Percentiles rank a stretch among this genome's conserved stretches.
Evolutionary conservation across 2,113 vertebrate species (phyloP).

Genomic region (rat (Rattus norvegicus)): DNA sequence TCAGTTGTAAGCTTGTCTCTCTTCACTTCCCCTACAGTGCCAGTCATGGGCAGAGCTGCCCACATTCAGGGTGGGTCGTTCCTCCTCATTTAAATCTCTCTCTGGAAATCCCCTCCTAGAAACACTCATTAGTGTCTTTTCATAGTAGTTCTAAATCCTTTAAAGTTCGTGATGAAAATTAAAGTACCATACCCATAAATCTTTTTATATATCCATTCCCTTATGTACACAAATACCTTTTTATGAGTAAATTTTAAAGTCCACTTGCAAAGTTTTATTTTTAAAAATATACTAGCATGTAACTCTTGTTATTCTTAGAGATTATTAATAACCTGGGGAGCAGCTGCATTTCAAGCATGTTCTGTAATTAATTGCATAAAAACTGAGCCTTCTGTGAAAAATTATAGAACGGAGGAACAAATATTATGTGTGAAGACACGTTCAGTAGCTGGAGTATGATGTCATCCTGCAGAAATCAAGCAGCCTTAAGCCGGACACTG

Average conservation of each 20-base stretch:
- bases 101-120: neutral
- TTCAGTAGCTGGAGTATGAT: slow-evolving; percentile 58
- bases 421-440: neutral
- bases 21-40: neutral
- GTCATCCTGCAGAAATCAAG: slow-evolving; percentile 43
- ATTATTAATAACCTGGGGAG: slow-evolving; percentile 36
- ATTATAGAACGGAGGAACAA: slow-evolving; percentile 31
- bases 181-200: neutral
- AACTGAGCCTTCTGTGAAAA: neutral
- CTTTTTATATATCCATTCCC: neutral
- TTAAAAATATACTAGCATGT: neutral
- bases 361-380: slow-evolving; percentile 39
- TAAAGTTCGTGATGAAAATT: neutral
- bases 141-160: neutral
- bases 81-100: neutral
- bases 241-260: slow-evolving; percentile 41
- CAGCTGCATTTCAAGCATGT: slow-evolving; percentile 49
- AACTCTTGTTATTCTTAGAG: slow-evolving; percentile 44
- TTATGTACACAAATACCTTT: neutral
- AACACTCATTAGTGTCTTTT: neutral
- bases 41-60: neutral
- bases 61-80: neutral
- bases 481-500: slow-evolving; percentile 52
- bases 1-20: neutral
- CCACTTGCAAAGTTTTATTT: slow-evolving; percentile 48